phyloP scores from a whole-genome alignment of 2,113 vertebrate genomes.

The Ia io region DNA sequence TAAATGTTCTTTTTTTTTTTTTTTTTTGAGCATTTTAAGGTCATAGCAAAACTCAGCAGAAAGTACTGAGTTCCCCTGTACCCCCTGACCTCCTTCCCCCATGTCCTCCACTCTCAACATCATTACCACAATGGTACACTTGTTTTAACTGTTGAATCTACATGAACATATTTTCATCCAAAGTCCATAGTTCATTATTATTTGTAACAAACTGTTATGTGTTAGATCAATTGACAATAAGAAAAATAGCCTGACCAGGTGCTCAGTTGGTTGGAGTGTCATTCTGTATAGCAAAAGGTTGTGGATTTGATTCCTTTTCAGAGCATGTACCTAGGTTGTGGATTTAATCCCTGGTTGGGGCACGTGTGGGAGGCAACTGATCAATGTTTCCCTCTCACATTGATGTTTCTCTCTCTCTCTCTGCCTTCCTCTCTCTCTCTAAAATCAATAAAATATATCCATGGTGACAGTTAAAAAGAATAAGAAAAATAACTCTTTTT shows the following conservation, averaged over 20 bases:
- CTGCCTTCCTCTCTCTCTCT: too few species aligned
- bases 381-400: too few species aligned
- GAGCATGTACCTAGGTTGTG: background rate
- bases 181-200: background rate
- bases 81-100: rapidly evolving
- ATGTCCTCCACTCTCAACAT: too few species aligned
- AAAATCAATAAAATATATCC: background rate
- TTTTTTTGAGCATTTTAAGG: background rate
- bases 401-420: too few species aligned
- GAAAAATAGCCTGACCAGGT: background rate
- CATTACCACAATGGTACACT: too few species aligned
- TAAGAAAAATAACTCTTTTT: background rate
- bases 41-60: background rate
- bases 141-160: background rate
- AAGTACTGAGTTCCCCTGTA: background rate
- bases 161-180: background rate
- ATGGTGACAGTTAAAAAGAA: background rate
- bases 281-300: background rate
- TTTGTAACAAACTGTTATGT: background rate
- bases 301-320: background rate
- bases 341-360: background rate
- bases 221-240: background rate
- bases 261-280: background rate
- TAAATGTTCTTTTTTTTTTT: too few species aligned
- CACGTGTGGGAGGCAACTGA: too few species aligned